Conservation (phyloP, 2,113 vertebrate species). For the Dascyllus trimaculatus region DNA sequence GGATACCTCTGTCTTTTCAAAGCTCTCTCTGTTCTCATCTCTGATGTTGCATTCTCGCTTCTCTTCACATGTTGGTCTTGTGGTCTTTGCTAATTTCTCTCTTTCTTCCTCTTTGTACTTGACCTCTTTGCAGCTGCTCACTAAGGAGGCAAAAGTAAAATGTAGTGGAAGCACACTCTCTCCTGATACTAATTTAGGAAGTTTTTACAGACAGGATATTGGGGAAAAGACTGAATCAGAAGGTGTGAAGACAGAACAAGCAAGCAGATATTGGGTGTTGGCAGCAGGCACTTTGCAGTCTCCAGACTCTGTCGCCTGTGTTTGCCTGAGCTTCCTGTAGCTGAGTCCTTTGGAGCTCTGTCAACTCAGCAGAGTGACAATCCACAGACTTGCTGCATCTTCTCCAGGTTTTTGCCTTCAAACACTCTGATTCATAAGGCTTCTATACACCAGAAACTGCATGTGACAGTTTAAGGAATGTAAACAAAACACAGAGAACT, state of each 20-base stretch:
- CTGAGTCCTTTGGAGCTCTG: no score
- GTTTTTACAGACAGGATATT: not conserved
- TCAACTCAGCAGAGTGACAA: not conserved
- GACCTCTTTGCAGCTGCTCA: constrained; percentile 2
- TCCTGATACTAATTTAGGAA: not conserved
- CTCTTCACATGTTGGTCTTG: constrained; percentile 13
- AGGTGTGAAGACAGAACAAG: constrained; percentile 16
- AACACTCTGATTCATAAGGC: not conserved
- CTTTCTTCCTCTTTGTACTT: not conserved
- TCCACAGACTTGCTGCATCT: not conserved
- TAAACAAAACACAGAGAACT: not conserved
- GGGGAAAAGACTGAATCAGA: not conserved
- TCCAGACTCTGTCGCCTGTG: not conserved
- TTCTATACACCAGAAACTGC: not conserved
- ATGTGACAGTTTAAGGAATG: not conserved
- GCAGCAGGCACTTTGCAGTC: not conserved
- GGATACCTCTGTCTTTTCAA: constrained; percentile 24
- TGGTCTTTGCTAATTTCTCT: constrained; percentile 1
- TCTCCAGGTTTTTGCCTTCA: constrained; percentile 14
- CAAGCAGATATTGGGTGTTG: constrained; percentile 1
- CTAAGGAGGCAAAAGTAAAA: not conserved
- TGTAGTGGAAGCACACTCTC: no score
- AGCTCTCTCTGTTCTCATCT: constrained; percentile 13
- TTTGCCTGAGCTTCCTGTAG: not conserved
- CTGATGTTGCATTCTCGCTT: not conserved